These are phyloP conservation scores for Drosophila simulans DNA, from an alignment of 1,140 invertebrate species.

Conservation along the genomic window DNA sequence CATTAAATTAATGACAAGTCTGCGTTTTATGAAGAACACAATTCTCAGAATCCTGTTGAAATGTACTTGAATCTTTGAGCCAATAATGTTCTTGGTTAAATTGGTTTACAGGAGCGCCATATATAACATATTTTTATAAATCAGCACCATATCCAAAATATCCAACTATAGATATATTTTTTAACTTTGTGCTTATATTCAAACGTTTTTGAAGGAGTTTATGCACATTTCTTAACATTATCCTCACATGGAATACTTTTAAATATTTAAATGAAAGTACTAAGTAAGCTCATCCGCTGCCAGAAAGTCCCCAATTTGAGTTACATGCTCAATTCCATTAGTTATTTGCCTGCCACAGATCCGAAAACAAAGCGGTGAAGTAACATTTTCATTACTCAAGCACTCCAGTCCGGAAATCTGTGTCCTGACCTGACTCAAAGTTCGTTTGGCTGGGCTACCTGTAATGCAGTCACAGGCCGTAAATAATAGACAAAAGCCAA, in stretches of 20 bases:
- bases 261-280: no score
- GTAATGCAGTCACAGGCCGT: constrained; percentile 32
- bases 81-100: neutral
- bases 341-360: neutral
- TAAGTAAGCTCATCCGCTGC: no score
- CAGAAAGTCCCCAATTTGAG: neutral
- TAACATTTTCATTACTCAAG: constrained; percentile 43
- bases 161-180: no score
- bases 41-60: neutral
- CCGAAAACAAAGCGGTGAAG: constrained; percentile 2
- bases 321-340: constrained; percentile 19
- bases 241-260: no score
- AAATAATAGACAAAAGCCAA: constrained; percentile 48
- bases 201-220: neutral
- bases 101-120: neutral
- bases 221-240: no score
- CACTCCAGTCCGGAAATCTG: constrained; percentile 23
- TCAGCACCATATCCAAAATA: no score
- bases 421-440: constrained; percentile 31
- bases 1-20: constrained; percentile 3
- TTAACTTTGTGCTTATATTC: no score
- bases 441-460: constrained; percentile 19
- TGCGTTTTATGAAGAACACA: neutral
- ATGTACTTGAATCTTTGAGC: neutral
- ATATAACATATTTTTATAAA: neutral